Evolutionary conservation across 2,888 invertebrate genomes (phyloP).

Genomic region (Orthosia gracilis): DNA sequence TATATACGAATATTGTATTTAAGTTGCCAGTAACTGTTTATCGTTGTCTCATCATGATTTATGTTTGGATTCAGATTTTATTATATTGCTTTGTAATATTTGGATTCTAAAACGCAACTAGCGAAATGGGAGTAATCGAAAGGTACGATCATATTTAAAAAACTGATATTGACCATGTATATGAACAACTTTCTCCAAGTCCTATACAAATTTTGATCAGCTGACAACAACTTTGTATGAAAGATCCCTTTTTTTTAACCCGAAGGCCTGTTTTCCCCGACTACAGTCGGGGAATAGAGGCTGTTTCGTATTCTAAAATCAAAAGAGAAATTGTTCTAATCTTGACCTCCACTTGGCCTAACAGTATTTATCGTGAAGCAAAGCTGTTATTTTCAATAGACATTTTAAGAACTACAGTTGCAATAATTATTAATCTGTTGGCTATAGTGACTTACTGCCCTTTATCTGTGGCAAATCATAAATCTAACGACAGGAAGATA

Average conservation of each 20-base stretch:
- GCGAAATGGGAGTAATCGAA: no score
- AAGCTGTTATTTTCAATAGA: background rate
- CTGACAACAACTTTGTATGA: no score
- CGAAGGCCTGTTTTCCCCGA: no score
- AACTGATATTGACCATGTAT: no score
- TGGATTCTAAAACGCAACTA: background rate
- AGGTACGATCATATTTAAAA: no score
- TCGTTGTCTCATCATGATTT: background rate
- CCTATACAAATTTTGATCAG: no score
- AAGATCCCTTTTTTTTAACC: no score
- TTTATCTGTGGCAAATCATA: background rate
- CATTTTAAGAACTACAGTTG: background rate
- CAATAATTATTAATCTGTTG: conserved; percentile 2
- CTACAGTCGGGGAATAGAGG: no score
- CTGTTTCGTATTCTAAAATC: background rate
- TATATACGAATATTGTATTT: no score
- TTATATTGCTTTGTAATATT: background rate
- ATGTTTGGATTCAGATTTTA: background rate
- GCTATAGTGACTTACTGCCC: background rate
- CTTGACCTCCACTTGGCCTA: background rate
- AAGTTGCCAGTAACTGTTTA: background rate
- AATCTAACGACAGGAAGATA: background rate
- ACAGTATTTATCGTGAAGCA: background rate
- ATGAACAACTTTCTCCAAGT: no score
- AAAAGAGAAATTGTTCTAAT: background rate